phyloP scores from a whole-genome alignment of 2,888 invertebrate genomes.

The Drosophila nigritarsus region DNA sequence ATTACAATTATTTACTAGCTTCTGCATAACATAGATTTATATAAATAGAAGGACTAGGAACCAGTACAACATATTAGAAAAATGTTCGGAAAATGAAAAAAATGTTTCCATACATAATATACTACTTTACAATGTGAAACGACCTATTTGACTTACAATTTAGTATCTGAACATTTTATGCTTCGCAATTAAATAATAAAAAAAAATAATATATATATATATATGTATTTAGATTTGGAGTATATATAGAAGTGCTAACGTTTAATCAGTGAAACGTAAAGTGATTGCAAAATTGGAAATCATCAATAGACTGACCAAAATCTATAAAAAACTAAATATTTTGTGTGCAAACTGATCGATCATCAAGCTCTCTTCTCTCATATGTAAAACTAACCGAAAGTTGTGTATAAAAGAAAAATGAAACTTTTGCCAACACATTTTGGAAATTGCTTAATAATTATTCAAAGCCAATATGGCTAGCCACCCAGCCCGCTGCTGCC shows the following conservation, averaged over 20 bases:
- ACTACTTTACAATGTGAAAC: slow-evolving; percentile 13
- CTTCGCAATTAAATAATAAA: slow-evolving; percentile 15
- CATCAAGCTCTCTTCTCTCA: slow-evolving; percentile 6
- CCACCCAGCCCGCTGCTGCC: slow-evolving; percentile 43
- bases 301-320: slow-evolving; percentile 7
- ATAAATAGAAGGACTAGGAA: slow-evolving; percentile 75
- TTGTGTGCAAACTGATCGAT: slow-evolving; percentile 29
- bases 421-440: slow-evolving; percentile 20
- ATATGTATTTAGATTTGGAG: slow-evolving; percentile 9
- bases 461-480: slow-evolving; percentile 29
- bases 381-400: slow-evolving; percentile 25
- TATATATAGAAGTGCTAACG: slow-evolving; percentile 19
- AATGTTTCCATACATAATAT: slow-evolving; percentile 12
- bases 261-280: slow-evolving; percentile 39
- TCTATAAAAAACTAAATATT: slow-evolving; percentile 10
- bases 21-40: slow-evolving; percentile 54
- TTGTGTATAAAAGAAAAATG: slow-evolving; percentile 2
- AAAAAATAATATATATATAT: slow-evolving; percentile 2
- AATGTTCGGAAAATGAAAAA: slow-evolving; percentile 37
- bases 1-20: slow-evolving; percentile 59
- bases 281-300: slow-evolving; percentile 22
- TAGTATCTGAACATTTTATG: slow-evolving; percentile 14
- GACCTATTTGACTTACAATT: slow-evolving; percentile 26
- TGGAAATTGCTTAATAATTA: slow-evolving; percentile 26
- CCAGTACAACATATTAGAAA: slow-evolving; percentile 66